These are phyloP conservation scores for Lamprotornis superbus DNA, from an alignment of 2,113 vertebrate genomes.

Conservation along the genomic window DNA sequence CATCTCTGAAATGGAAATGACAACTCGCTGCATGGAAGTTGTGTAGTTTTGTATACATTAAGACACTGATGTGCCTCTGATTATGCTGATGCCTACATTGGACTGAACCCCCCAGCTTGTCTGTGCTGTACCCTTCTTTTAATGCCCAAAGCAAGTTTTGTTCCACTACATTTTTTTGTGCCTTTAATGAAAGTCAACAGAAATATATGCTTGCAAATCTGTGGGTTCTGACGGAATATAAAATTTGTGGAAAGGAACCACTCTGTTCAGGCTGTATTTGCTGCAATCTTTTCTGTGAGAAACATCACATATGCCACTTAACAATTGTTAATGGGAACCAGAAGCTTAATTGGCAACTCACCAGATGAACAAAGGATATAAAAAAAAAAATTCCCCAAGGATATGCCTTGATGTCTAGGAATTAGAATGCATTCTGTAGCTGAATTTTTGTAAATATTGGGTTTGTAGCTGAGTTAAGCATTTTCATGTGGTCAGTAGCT, in stretches of 20 bases:
- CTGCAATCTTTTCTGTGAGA: neutral
- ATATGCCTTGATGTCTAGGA: neutral
- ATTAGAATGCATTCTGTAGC: neutral
- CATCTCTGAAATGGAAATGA: neutral
- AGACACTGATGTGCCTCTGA: neutral
- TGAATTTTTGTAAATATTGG: neutral
- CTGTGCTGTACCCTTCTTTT: neutral
- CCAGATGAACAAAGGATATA: neutral
- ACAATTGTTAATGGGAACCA: neutral
- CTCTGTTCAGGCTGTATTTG: neutral
- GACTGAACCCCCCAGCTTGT: neutral
- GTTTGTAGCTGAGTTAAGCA: neutral
- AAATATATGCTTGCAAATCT: neutral
- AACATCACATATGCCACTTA: neutral
- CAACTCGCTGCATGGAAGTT: neutral
- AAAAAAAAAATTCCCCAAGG: neutral
- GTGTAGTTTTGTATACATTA: neutral
- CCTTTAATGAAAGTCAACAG: neutral
- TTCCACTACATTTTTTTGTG: neutral
- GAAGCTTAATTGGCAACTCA: conserved; percentile 19
- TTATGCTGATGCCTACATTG: neutral
- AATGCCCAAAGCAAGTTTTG: neutral
- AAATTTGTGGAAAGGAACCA: neutral
- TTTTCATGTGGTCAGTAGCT: neutral
- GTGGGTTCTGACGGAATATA: neutral